Evolutionary conservation across 2,797 vertebrate species (phyloP), one percentile per base, ranked within the genome.

Genomic region (Prunella strophiata): DNA sequence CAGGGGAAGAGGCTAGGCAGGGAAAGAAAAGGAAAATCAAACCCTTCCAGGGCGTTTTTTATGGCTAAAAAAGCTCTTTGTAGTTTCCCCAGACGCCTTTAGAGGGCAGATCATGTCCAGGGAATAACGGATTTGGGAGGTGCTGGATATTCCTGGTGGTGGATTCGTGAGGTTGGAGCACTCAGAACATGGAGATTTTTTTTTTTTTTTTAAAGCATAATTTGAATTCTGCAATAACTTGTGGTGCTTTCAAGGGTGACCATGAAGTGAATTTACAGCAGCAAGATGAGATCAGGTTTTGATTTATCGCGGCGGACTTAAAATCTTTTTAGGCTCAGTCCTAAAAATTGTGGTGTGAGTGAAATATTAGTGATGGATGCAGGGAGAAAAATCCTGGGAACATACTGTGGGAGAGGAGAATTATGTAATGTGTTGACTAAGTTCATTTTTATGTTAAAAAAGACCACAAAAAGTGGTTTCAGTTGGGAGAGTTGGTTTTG

Each of bases 21-120:
- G 22, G n/a, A 40, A 65, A 43, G 50, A 11, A 29, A 36, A 85
- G 14, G 19, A 22, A 62, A 88, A 43, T 13, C 45, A 3, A 65
- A 3, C 22, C 7, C 4, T 59, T 48, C 3, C 10, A 26, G 9
- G 16, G 55, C 15, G 9, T 26, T 16, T 32, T 13, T 20, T 3
- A 7, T 1, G n/a, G 12, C 54, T 22, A 9, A 30, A 34, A 25
- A 42, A n/a, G 3, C 54, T 38, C 61, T 73, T 29, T 79, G 92
- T 62, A 73, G 48, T 93, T 96, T 94, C 72, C 59, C 29, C 32
- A 1, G 19, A 22, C 16, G 34, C 96, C 97, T 97, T 89, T 95
- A 97, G 97, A 97, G 97, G 97, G 97, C 97, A 96, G 87, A 87
- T 51, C 7, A 10, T 3, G 91, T 20, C 94, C 92, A 65, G 71